Evolutionary conservation across 2,888 invertebrate species (phyloP).

Genomic region (Oscheius sp.): DNA sequence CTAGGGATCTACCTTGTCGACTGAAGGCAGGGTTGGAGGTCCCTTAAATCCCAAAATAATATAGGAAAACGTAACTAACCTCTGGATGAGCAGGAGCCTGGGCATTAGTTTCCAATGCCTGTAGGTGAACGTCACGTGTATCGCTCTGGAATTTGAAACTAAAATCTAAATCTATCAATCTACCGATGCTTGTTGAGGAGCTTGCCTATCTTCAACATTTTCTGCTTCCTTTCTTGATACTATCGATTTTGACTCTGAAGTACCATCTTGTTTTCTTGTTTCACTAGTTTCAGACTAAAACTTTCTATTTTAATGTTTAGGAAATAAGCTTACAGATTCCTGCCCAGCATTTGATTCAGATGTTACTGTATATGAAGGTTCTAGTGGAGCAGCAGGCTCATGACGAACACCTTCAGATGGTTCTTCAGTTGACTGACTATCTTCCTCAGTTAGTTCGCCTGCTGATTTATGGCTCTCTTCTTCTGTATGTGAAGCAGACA

Average conservation of each 20-base stretch:
- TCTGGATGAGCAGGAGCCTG: neutral
- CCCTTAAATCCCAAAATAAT: neutral
- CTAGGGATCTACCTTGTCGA: conserved; percentile 2
- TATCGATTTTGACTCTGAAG: too few species aligned
- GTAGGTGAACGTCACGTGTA: neutral
- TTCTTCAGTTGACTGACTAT: too few species aligned
- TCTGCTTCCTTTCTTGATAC: neutral
- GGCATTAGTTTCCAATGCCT: neutral
- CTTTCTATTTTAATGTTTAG: neutral
- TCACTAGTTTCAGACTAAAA: neutral
- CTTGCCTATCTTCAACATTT: neutral
- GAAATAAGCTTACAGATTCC: too few species aligned
- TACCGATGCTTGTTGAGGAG: neutral
- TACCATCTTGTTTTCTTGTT: neutral
- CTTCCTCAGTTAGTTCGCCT: too few species aligned
- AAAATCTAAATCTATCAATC: neutral
- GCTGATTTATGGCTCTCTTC: too few species aligned
- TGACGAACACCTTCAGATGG: neutral
- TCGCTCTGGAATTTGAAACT: neutral
- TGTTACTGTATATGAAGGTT: too few species aligned
- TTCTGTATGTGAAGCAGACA: too few species aligned
- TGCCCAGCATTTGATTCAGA: too few species aligned
- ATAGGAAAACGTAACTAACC: neutral
- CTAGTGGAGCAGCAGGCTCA: neutral
- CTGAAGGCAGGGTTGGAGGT: neutral